Base-by-base conservation (phyloP, 2,888 invertebrate genomes). In the Hydropsyche betteni region DNA sequence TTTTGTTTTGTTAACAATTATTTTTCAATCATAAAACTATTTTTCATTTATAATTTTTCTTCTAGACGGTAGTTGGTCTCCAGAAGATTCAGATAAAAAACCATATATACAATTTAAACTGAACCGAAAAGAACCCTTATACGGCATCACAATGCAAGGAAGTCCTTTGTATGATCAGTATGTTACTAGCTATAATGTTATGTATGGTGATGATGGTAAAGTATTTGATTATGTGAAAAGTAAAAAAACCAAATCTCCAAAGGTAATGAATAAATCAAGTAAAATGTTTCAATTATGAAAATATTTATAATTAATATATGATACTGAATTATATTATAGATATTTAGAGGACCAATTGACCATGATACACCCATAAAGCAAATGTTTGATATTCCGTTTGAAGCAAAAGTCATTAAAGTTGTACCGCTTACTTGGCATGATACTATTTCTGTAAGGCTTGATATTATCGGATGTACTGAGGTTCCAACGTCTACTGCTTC, bases 351-450 rank as follows among this genome's bases (percentile, higher is more conserved):
- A 0, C 93, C 94, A 1, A 83, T 89, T 12, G 91, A 92, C 83
- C 85, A 88, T 53, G 85, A 83, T 0, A 86, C 86, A 0, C 88
- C 90, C 0, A 85, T 90, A 0, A 87, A 89, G 81, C 90, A 93
- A 80, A 87, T 91, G 81, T 91, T 96, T 78, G 84, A 88, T 33
- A 86, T 88, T 4, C 94, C 95, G 0, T 87, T 96, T 70, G 94
- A 94, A 82, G 94, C 95, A 0, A 90, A 89, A 81, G 88, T 90
- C 33, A 82, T 96, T 7, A 88, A 93, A 76, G 86, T 96, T 75
- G 88, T 89, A 79, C 96, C 96, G 0, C 84, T 91, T 36, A 90
- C 92, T 3, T 96, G 94, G 94, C 89, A 92, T 80, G 89, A 89
- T 4, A 88, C 82, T 75, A 88, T 89, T 77, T 88, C 92, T 0